These are phyloP conservation scores for Tenthredo distinguenda DNA, from an alignment of 2,888 invertebrate genomes.

Conservation along the genomic window DNA sequence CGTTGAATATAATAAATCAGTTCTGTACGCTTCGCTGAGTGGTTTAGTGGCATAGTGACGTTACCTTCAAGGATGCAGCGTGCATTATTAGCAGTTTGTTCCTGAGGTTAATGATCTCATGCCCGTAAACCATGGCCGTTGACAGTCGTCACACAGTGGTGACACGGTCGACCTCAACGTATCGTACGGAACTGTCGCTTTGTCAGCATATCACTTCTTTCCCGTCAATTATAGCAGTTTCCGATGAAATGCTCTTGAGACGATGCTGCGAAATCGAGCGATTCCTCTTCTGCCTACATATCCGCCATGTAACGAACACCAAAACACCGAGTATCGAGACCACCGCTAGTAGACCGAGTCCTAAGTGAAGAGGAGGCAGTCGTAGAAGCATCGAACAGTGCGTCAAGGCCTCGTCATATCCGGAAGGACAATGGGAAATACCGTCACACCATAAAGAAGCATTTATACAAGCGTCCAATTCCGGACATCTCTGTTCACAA, in stretches of 20 bases:
- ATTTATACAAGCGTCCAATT: slow-evolving; percentile 90
- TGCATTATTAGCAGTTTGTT: neutral
- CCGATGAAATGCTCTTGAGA: slow-evolving; percentile 89
- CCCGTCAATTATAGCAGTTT: slow-evolving; percentile 91
- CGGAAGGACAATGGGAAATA: slow-evolving; percentile 87
- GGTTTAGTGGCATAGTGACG: slow-evolving; percentile 33
- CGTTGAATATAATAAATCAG: slow-evolving; percentile 30
- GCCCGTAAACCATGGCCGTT: slow-evolving; percentile 55
- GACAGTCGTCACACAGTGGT: slow-evolving; percentile 90
- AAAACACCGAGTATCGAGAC: slow-evolving; percentile 72
- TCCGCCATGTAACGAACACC: slow-evolving; percentile 72
- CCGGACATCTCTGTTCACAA: slow-evolving; percentile 88
- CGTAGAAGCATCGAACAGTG: slow-evolving; percentile 90
- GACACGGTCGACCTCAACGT: slow-evolving; percentile 93
- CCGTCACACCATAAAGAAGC: slow-evolving; percentile 91
- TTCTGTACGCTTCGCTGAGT: slow-evolving; percentile 47
- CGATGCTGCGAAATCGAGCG: slow-evolving; percentile 90
- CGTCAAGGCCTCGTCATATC: slow-evolving; percentile 88
- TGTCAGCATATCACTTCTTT: slow-evolving; percentile 97
- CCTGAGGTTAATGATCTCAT: neutral
- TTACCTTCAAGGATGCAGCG: slow-evolving; percentile 9
- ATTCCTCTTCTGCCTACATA: slow-evolving; percentile 84
- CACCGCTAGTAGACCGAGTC: slow-evolving; percentile 78
- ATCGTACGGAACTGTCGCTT: slow-evolving; percentile 96
- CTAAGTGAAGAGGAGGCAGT: slow-evolving; percentile 87